Base-by-base conservation (phyloP, 2,888 invertebrate genomes). In the Ormyrus labotus region DNA sequence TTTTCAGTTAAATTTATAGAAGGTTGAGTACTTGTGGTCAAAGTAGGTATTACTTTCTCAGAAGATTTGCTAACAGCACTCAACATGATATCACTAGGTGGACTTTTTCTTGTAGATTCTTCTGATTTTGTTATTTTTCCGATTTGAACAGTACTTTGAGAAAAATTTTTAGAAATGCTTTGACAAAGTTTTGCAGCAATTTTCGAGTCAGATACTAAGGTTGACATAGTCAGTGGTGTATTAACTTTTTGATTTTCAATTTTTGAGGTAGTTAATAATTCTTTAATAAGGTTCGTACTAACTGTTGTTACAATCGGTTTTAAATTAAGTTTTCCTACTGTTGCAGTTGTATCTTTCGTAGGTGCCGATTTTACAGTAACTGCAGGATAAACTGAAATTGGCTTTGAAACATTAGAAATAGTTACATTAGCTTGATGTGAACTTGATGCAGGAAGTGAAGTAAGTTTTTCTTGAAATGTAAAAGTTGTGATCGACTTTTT, bases 121-220 rank as follows among this genome's bases (percentile, higher is more conserved):
- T 81, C 72, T 19, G 67, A 47, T 72, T 81, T 81, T 48, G 67
- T 50, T 13, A 65, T 47, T 61, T 78, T 74, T 61, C 45, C 75
- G 34, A 48, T 68, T 68, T 80, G 76, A 19, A 68, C 58, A 50
- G 55, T 34, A 51, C 63, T 68, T 77, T 82, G 13, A 76, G 50
- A 34, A 13, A 85, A 84, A 69, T 78, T 85, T 58, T 86, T 85
- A 48, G 87, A 72, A 34, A 84, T 84, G 3, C 87, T 86, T 58
- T 89, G 87, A 53, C 85, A 88, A 7, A 89, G 83, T 79, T 88
- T 87, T 0, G 88, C 87, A 0, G 88, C 87, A 51, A 89, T 87
- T 83, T 90, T 90, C 0, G 88, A 87, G 70, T 90, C 90, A 0
- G 86, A 83, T 4, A 88, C 88, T 60, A 89, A 88, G 19, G 85